Evolutionary conservation across 2,797 vertebrate genomes (phyloP), one percentile per base, ranked within the genome.

Genomic region (Poecile montanus): DNA sequence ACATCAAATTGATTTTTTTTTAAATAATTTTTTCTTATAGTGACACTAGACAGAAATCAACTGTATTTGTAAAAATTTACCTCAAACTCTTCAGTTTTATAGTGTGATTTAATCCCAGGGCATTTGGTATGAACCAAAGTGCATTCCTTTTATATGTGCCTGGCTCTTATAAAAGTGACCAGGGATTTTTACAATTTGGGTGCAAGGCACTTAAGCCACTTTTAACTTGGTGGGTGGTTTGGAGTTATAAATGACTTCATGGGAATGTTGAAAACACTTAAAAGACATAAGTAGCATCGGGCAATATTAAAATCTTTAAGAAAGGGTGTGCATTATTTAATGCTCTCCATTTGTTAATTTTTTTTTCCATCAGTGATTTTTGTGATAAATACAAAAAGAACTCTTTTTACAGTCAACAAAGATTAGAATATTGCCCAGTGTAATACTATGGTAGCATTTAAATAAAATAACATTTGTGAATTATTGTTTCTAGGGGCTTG

Each of bases 71-170:
- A 98, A 98, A 97, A 97, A 98, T 98, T 99, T 99, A 99, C 99
- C 99, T 99, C 99, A 99, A 97, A 98, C 98, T 98, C 98, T 98
- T 99, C 98, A 97, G 97, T 98, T 98, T 98, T 98, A 94, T 98
- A 98, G 97, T 97, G 98, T 98, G 97, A 98, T 97, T 97, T 97
- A 97, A 98, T 98, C 97, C 98, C 98, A 99, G 99, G 99, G 99
- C 99, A 99, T 99, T 99, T 99, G 99, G 99, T 99, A 98, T 98
- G 97, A 99, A 99, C 99, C 99, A 99, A 99, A 99, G 99, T 99
- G 99, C 99, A 99, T 99, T 99, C 99, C 99, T 99, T 99, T 98
- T 98, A 96, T 98, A 98, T 97, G 92, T 98, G 95, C 98, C 98
- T 98, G 98, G 98, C 98, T 97, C 96, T 97, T 96, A 93, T 95